Evolutionary conservation across 1,140 invertebrate species (phyloP), one percentile per base, ranked within the genome.

Genomic region (Caenorhabditis latens): DNA sequence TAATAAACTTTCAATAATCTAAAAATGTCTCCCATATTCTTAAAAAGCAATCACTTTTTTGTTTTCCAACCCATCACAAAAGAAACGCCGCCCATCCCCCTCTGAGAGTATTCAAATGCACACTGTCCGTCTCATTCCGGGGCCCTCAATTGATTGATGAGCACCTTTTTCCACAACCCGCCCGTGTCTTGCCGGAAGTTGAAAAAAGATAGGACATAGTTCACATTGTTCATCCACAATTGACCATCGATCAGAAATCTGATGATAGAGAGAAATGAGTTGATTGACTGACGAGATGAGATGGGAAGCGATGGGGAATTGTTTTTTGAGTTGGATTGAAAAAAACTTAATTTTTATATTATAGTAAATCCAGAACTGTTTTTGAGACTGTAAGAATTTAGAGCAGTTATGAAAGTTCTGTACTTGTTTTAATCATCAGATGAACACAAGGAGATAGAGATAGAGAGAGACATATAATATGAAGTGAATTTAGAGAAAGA

Each of bases 161-260:
- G 24, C 61, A 65, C 61, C 57, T 58, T 58, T 65, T 65, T 65
- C 11, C 61, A 40, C 61, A 65, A 40, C 24, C n/a, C 61, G 32
- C 13, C 57, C 32, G 32, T 5, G 11, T 3, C 61, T 42, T 11
- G 9, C 61, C 61, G 61, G 61, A 65, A 65, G 61, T 65, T 13
- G 9, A 8, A 65, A 65, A 65, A 65, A 65, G 40, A 65, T 65
- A 32, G 61, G 61, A 65, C 32, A 65, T 65, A 65, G 61, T 65
- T 65, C 61, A 40, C 40, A 24, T 42, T 32, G 32, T 32, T 32
- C 32, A 32, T 32, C 32, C 32, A 32, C 61, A 65, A 75, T 7
- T 75, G 67, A 75, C 43, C 67, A 48, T 75, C 42, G 67, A 75
- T 75, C 67, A 48, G 67, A 75, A 75, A 75, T 75, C 67, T 75